Evolutionary conservation across 2,797 vertebrate species (phyloP), one percentile per base, ranked within the genome.

Genomic region (Neopelma chrysocephalum): DNA sequence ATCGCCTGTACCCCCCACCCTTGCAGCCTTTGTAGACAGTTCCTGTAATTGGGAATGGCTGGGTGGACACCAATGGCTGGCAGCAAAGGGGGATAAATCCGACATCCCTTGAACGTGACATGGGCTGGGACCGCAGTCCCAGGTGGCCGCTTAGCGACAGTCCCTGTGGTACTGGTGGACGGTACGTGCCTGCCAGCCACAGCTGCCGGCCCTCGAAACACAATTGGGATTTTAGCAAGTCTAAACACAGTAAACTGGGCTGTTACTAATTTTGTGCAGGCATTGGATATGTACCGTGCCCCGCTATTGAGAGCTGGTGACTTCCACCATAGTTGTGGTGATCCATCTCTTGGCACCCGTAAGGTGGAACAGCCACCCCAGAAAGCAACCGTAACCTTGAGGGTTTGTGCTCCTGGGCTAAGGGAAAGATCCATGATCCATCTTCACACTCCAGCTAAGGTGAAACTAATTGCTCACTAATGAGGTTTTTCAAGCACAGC

Each of bases 1-100:
- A 95, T 90, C 66, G 81, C 91, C 91, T 1, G 11, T 93, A 89
- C 92, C 85, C 93, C 84, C 93, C 95, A 96, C 96, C 96, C 95
- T 96, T 79, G 72, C 77, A 92, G 95, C 94, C 94, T 95, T 91
- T 95, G 83, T 96, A 96, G 94, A 56, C 84, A 96, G 95, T 97
- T 97, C 96, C 96, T 97, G 95, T 94, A 96, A 95, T 96, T 96
- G 91, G 93, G 89, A 95, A 89, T 93, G 96, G 61, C 87, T 93
- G 93, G 86, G 90, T 96, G 94, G 93, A 95, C 82, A 88, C 94
- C 92, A 82, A 26, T 88, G 95, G 93, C 50, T 96, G 96, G 95
- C 95, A 96, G 93, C 88, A 85, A 65, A 96, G 92, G 89, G 93
- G 86, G 75, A 91, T 93, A 94, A 95, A 86, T 96, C 81, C 0